A percentile compares a stretch with the other conserved stretches of the same genome.
Conservation (phyloP, 92 coral and sea anemone genomes). For the Porites cylindrica region DNA sequence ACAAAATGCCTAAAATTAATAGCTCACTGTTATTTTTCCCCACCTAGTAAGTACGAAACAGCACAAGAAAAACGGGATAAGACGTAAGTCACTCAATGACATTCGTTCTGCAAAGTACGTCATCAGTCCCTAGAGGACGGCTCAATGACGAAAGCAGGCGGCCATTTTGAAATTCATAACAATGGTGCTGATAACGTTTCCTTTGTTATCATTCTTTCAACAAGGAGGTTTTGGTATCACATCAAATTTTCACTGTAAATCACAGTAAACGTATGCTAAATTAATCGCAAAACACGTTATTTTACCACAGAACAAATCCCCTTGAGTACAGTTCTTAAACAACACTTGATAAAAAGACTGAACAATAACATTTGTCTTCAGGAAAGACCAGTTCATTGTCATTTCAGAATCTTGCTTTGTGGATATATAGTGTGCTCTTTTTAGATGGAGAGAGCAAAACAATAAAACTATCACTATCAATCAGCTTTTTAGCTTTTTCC, state of each 20-base stretch:
- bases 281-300: neutral
- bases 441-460: too few species aligned
- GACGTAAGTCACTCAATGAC: neutral
- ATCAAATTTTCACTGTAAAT: constrained; percentile 2
- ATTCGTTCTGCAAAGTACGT: neutral
- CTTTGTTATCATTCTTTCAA: neutral
- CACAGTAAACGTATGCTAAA: constrained; percentile 1
- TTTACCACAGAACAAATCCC: neutral
- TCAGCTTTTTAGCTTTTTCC: too few species aligned
- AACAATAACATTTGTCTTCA: neutral
- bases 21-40: too few species aligned
- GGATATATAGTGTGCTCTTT: too few species aligned
- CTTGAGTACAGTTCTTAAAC: constrained; percentile 19
- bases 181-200: neutral
- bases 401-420: too few species aligned
- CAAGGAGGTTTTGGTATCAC: neutral
- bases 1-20: too few species aligned
- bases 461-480: too few species aligned
- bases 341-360: neutral
- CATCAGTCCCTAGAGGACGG: constrained; percentile 13
- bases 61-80: too few species aligned
- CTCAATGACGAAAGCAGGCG: neutral
- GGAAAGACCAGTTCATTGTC: neutral
- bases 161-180: constrained; percentile 26
- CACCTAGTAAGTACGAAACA: too few species aligned